A percentile compares a stretch with the other conserved stretches of the same genome.
These are phyloP conservation scores for Macrobrachium nipponense DNA, from an alignment of 1,140 invertebrate genomes.

Conservation along the genomic window DNA sequence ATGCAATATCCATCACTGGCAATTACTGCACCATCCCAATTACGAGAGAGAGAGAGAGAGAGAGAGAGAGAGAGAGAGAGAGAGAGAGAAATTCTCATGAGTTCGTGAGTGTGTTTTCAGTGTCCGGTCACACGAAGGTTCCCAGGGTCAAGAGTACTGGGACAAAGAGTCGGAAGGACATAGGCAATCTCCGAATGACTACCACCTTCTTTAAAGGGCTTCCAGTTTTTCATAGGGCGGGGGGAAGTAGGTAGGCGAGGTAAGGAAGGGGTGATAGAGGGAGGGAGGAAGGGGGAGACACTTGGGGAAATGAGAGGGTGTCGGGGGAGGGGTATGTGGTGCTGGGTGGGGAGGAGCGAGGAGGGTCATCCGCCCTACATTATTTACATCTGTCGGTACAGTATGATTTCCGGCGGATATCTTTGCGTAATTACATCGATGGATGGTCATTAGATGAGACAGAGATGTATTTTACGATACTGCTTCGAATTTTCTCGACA, in stretches of 20 bases:
- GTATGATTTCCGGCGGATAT: no score
- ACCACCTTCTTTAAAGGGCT: no score
- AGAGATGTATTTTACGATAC: no score
- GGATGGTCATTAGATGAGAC: no score
- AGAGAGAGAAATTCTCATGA: constrained; percentile 3
- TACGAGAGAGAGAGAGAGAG: neutral
- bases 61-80: neutral
- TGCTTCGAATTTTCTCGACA: no score
- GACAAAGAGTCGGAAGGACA: no score
- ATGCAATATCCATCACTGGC: no score
- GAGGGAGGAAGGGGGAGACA: neutral
- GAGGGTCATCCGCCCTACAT: constrained; percentile 1
- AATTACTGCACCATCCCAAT: no score
- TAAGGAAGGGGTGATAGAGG: constrained; percentile 7
- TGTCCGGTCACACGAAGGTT: no score
- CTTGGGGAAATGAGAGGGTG: neutral
- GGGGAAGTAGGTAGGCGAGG: neutral
- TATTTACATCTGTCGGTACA: neutral
- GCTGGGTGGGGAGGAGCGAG: constrained; percentile 8
- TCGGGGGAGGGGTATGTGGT: neutral
- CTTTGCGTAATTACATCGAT: no score
- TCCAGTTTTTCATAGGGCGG: constrained; percentile 11
- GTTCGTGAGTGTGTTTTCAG: neutral
- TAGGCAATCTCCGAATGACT: no score
- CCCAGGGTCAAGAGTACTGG: neutral